Percentiles rank a stretch among this genome's conserved stretches.
phyloP scores from a whole-genome alignment of 2,113 vertebrate species.

The Eonycteris spelaea region DNA sequence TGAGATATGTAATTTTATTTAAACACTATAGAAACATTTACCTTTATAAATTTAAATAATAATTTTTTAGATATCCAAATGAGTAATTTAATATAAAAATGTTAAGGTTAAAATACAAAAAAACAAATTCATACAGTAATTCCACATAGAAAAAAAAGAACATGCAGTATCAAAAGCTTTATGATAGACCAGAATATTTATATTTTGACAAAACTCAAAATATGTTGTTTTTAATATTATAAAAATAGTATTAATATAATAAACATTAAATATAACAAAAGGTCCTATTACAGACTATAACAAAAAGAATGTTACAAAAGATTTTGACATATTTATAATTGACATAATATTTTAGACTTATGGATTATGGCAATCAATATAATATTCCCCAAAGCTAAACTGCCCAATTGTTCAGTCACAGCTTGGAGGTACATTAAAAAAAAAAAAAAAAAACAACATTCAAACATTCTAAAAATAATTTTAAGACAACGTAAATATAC shows the following conservation, averaged over 20 bases:
- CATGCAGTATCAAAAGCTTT: not conserved
- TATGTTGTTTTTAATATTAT: not conserved
- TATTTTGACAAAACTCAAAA: not conserved
- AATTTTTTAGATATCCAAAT: not conserved
- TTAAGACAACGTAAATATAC: not conserved
- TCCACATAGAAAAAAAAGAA: not conserved
- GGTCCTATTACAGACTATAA: not conserved
- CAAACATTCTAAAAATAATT: not conserved
- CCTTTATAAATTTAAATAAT: not conserved
- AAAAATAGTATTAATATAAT: not conserved
- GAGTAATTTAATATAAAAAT: not conserved
- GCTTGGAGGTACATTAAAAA: not conserved
- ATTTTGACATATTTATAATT: not conserved
- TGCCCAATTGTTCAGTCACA: not conserved
- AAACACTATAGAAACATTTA: not conserved
- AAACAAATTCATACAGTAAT: not conserved
- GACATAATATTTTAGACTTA: not conserved
- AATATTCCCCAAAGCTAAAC: not conserved
- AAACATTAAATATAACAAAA: not conserved
- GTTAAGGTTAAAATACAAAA: not conserved
- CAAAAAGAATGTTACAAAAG: not conserved
- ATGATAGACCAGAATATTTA: not conserved
- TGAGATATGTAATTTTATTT: not conserved
- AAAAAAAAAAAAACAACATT: no score
- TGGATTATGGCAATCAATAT: not conserved